A percentile compares a stretch with the other conserved stretches of the same genome.
These are phyloP conservation scores for Hippoglossus stenolepis DNA, from an alignment of 2,113 vertebrate species.

Conservation along the genomic window DNA sequence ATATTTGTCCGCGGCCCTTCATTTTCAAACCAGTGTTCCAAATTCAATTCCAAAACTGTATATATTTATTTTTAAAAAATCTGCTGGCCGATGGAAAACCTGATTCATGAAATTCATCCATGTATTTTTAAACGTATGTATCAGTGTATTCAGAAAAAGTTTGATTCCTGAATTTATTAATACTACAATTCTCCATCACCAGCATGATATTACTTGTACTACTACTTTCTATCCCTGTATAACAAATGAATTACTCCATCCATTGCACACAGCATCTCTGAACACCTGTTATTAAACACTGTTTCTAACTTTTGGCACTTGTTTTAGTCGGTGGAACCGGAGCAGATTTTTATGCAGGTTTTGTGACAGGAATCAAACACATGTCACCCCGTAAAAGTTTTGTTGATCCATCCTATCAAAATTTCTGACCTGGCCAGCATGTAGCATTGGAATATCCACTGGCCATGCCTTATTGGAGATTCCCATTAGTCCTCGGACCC, in stretches of 20 bases:
- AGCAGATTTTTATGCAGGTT: neutral
- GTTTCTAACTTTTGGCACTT: neutral
- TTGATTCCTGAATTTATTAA: slow-evolving; percentile 1
- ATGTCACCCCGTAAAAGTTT: neutral
- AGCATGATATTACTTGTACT: neutral
- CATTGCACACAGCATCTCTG: neutral
- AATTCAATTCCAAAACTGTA: neutral
- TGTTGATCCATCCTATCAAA: neutral
- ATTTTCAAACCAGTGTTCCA: neutral
- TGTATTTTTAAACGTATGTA: no score
- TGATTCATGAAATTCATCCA: no score
- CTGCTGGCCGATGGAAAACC: no score
- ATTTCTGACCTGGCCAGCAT: neutral
- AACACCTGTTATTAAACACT: neutral
- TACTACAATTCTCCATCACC: neutral
- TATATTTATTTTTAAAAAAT: neutral
- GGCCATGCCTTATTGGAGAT: neutral
- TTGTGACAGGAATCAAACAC: neutral
- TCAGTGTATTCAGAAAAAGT: neutral
- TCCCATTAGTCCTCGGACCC: slow-evolving; percentile 2
- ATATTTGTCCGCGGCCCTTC: neutral
- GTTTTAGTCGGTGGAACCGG: no score
- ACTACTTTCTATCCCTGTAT: neutral
- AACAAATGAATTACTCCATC: slow-evolving; percentile 10
- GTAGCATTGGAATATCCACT: neutral